Conservation (phyloP, 2,113 vertebrate species). For the Sterna hirundo region DNA sequence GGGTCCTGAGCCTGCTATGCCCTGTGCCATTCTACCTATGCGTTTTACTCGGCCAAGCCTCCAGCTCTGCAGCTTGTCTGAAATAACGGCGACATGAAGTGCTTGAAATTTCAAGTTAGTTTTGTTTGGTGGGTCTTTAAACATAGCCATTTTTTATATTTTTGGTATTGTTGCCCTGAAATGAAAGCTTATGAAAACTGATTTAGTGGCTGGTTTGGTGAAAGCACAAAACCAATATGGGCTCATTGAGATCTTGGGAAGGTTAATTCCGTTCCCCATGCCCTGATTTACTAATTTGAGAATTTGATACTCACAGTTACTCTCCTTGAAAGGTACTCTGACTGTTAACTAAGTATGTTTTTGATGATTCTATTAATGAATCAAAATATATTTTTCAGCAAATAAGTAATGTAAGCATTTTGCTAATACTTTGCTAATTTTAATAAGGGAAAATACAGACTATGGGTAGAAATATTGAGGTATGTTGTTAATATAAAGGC, state of each 20-base stretch:
- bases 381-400: neutral
- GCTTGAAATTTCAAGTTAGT: neutral
- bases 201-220: neutral
- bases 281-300: neutral
- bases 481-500: neutral
- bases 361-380: neutral
- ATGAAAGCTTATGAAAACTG: neutral
- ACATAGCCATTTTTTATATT: too few relatives aligned
- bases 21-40: too few relatives aligned
- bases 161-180: neutral
- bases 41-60: fast-evolving
- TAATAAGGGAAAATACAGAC: neutral
- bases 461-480: neutral
- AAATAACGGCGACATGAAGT: neutral
- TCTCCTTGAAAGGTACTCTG: neutral
- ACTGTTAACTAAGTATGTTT: neutral
- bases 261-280: neutral
- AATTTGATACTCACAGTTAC: neutral
- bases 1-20: neutral
- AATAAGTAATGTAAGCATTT: neutral
- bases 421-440: neutral
- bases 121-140: neutral
- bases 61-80: neutral
- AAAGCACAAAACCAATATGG: neutral
- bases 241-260: neutral